Percentiles rank a stretch among this genome's conserved stretches.
These are phyloP conservation scores for Pungitius pungitius DNA, from an alignment of 2,113 vertebrate genomes.

Conservation along the genomic window DNA sequence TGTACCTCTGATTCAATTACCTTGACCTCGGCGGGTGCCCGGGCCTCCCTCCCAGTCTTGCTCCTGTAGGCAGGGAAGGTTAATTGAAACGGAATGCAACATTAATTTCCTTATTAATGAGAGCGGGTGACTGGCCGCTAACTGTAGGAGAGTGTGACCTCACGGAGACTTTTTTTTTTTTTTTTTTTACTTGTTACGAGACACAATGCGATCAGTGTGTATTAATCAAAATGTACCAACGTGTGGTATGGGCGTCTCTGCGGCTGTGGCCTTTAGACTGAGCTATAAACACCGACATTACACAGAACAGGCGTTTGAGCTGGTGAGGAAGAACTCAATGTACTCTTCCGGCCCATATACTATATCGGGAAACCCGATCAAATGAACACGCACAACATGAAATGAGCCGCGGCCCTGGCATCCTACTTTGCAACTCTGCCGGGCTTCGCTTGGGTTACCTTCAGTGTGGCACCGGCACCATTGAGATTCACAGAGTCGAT, in stretches of 20 bases:
- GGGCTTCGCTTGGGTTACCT: conserved; percentile 35
- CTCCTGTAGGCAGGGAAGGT: conserved; percentile 79
- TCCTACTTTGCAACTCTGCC: conserved; percentile 18
- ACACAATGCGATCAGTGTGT: conserved; percentile 24
- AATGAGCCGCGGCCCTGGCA: conserved; percentile 15
- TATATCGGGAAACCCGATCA: not conserved
- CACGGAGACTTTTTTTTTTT: conserved; percentile 18
- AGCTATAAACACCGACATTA: not conserved
- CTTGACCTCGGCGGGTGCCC: conserved; percentile 76
- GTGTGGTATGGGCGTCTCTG: not conserved
- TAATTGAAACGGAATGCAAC: conserved; percentile 85
- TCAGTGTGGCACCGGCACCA: conserved; percentile 18
- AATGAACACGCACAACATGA: conserved; percentile 24
- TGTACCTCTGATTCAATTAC: conserved; percentile 82
- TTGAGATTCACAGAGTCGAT: conserved; percentile 37
- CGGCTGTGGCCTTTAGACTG: conserved; percentile 10
- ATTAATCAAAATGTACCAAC: conserved; percentile 18
- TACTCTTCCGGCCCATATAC: not conserved
- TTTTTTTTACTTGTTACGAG: conserved; percentile 27
- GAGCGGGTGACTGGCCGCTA: conserved; percentile 66
- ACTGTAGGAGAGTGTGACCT: conserved; percentile 66
- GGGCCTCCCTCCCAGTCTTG: conserved; percentile 72
- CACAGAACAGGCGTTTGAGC: not conserved
- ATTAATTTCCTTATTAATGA: conserved; percentile 85
- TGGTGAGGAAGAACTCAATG: conserved; percentile 1